Base-by-base conservation (phyloP, 1,140 invertebrate genomes). In the Cotesia typhae region DNA sequence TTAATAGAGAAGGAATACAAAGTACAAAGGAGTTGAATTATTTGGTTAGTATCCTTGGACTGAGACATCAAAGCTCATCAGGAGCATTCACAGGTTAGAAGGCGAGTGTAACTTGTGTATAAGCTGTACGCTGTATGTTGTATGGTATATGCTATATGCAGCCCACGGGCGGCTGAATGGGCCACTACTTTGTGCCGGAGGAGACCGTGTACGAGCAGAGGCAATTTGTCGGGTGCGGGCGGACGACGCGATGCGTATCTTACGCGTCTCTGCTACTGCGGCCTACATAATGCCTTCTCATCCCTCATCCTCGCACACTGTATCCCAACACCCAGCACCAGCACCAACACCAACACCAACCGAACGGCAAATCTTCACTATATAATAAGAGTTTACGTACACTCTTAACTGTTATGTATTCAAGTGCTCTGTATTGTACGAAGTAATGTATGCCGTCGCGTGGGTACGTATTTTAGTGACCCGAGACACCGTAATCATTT, bases 11-110 rank as follows among this genome's bases (percentile, higher is more conserved):
- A 47, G 6, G 41, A 47, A 47, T 28, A 28, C 28, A 28, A 28
- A 28, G 28, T 28, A 28, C 28, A 10, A 36, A 28, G 35, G 17
- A 38, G 9, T 17, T n/a, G 7, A 64, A 7, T 64, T n/a, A n/a
- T 35, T 12, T 35, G 12, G 20, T 28, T 4, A 65, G 47, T 64
- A 6, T 57, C 51, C 60, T 57, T 53, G 80, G 77, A 84, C 81
- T 82, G 79, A 84, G 82, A 83, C 78, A 78, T 84, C 82, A 84
- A 78, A 75, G 77, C 78, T 79, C 79, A 76, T 77, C 78, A 67
- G 51, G 9, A 55, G 52, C n/a, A 67, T 55, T 67, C 52, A 67
- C 47, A 41, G 28, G 28, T 1, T 28, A 55, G 14, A 10, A 53
- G 66, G 17, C 47, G 38, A 17, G 41, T 51, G 5, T 64, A 64